Percentiles rank a stretch among this genome's conserved stretches.
Conservation (phyloP, 1,140 invertebrate species). For the Homarus americanus region DNA sequence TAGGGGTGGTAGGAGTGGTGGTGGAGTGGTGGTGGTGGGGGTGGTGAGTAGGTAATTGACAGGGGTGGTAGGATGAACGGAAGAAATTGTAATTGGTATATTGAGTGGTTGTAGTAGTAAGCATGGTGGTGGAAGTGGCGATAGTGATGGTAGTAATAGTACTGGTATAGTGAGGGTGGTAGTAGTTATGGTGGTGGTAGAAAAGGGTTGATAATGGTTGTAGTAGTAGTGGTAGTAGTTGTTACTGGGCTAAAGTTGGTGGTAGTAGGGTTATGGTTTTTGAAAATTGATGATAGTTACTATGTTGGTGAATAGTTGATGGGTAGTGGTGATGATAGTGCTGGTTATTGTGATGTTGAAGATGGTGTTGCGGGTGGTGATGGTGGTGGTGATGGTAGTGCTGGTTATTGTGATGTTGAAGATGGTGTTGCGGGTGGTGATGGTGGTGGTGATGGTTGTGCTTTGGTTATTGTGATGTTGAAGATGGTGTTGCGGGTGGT, state of each 20-base stretch:
- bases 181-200: neutral
- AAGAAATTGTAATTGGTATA: too few species aligned
- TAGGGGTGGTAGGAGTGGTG: neutral
- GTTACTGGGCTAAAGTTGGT: neutral
- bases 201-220: neutral
- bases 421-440: neutral
- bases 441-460: neutral
- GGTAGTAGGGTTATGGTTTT: too few species aligned
- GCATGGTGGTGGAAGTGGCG: neutral
- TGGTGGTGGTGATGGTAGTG: neutral
- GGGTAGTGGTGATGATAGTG: neutral
- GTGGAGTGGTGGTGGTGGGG: neutral
- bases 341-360: neutral
- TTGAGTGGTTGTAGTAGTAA: neutral
- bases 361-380: constrained; percentile 1
- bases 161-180: neutral
- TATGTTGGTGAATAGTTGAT: neutral
- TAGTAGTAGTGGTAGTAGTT: neutral
- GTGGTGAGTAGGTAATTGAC: neutral
- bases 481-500: neutral
- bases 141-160: neutral
- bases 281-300: too few species aligned
- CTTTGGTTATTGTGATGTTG: neutral
- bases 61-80: too few species aligned
- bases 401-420: too few species aligned